phyloP scores from a whole-genome alignment of 2,113 vertebrate genomes.

The Mormyrus iriodes region DNA sequence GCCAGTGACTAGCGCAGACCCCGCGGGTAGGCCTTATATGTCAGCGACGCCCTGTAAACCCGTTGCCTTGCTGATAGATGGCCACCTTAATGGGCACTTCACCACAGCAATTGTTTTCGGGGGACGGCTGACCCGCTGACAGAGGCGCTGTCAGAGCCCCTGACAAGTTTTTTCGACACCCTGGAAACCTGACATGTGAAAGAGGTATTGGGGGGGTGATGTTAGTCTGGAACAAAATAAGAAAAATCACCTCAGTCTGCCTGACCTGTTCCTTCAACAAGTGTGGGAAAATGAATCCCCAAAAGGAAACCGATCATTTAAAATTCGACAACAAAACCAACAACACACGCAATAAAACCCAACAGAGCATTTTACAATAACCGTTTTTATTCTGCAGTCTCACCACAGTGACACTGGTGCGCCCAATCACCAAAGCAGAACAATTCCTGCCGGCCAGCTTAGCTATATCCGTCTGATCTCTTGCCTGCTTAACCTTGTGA shows the following conservation, averaged over 20 bases:
- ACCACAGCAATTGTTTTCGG: constrained; percentile 3
- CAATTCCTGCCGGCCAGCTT: constrained; percentile 49
- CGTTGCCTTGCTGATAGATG: constrained; percentile 19
- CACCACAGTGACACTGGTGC: constrained; percentile 45
- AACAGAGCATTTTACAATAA: constrained; percentile 46
- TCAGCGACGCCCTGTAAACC: background rate
- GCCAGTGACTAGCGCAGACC: background rate
- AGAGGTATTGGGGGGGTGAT: background rate
- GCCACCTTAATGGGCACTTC: constrained; percentile 14
- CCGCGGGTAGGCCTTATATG: background rate
- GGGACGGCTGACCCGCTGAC: constrained; percentile 8
- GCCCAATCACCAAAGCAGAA: constrained; percentile 36
- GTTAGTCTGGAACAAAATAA: background rate
- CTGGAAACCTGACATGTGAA: background rate
- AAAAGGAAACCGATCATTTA: constrained; percentile 13
- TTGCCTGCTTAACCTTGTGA: constrained; percentile 36
- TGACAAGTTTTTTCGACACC: background rate
- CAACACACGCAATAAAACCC: constrained; percentile 27
- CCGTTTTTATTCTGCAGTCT: constrained; percentile 42
- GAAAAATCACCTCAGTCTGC: background rate
- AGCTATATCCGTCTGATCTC: constrained; percentile 30
- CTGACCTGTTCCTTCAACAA: background rate
- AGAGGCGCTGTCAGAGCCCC: background rate
- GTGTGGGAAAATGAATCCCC: background rate
- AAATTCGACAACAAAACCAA: constrained; percentile 5